Percentiles rank a stretch among this genome's conserved stretches.
Conservation (phyloP, 2,888 invertebrate genomes). For the Lypha dubia region DNA sequence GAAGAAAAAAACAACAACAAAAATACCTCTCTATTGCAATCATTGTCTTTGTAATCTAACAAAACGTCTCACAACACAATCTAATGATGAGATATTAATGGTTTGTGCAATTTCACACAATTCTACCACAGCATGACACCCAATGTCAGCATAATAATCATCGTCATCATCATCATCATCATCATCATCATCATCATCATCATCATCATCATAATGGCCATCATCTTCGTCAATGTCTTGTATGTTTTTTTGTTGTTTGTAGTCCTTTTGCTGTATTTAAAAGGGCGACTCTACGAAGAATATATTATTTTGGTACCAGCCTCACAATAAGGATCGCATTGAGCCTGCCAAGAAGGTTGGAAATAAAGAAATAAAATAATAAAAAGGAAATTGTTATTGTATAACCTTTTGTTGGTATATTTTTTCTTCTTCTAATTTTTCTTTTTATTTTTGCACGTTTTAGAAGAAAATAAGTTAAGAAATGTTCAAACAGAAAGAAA, state of each 20-base stretch:
- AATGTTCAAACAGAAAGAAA: not conserved
- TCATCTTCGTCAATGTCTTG: slow-evolving; percentile 28
- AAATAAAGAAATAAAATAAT: slow-evolving; percentile 6
- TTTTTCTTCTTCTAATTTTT: not conserved
- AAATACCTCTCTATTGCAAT: slow-evolving; percentile 34
- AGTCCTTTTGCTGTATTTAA: too few species aligned
- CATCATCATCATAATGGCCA: slow-evolving; percentile 5
- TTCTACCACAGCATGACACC: slow-evolving; percentile 71
- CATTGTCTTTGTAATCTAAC: slow-evolving; percentile 35
- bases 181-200: slow-evolving; percentile 37
- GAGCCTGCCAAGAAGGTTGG: slow-evolving; percentile 9
- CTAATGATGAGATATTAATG: slow-evolving; percentile 75
- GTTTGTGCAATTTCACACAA: slow-evolving; percentile 73
- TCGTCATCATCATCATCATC: slow-evolving; percentile 11
- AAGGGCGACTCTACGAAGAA: slow-evolving; percentile 56
- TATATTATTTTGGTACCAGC: slow-evolving; percentile 33
- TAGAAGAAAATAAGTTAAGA: not conserved
- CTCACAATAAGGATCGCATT: slow-evolving; percentile 47
- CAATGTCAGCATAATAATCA: slow-evolving; percentile 49
- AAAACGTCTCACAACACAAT: slow-evolving; percentile 43
- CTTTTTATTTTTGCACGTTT: not conserved
- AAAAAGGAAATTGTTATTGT: slow-evolving; percentile 38
- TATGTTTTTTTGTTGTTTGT: not conserved
- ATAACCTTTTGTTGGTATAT: slow-evolving; percentile 36
- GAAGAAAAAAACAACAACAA: not conserved